Conservation (phyloP, 2,113 vertebrate species). For the Antechinus stuartii region DNA sequence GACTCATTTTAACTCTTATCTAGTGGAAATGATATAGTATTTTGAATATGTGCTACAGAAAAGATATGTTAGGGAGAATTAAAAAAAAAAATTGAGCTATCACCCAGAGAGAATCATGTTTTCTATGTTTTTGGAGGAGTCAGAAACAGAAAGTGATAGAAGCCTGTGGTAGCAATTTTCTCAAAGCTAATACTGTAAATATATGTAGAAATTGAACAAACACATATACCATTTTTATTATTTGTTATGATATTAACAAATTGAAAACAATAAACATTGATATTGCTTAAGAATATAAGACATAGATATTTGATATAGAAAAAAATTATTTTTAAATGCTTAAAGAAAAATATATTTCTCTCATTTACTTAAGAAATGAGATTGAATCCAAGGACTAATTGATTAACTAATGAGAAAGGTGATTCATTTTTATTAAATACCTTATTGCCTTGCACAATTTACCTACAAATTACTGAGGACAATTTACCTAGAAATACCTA, state of each 20-base stretch:
- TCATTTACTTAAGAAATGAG: background rate
- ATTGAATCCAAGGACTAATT: background rate
- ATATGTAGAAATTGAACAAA: background rate
- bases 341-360: background rate
- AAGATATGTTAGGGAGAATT: background rate
- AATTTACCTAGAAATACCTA: background rate
- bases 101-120: background rate
- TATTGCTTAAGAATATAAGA: background rate
- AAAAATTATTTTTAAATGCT: background rate
- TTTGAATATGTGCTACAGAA: background rate
- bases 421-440: background rate
- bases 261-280: background rate
- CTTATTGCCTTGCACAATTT: background rate
- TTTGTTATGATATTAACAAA: background rate
- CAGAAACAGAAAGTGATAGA: background rate
- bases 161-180: background rate
- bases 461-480: background rate
- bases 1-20: background rate
- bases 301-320: background rate
- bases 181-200: background rate
- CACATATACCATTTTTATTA: background rate
- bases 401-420: background rate
- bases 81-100: no score
- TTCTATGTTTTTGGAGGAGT: background rate
- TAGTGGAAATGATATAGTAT: background rate